Base-by-base conservation (phyloP, 2,113 vertebrate genomes). In the Apaloderma vittatum region DNA sequence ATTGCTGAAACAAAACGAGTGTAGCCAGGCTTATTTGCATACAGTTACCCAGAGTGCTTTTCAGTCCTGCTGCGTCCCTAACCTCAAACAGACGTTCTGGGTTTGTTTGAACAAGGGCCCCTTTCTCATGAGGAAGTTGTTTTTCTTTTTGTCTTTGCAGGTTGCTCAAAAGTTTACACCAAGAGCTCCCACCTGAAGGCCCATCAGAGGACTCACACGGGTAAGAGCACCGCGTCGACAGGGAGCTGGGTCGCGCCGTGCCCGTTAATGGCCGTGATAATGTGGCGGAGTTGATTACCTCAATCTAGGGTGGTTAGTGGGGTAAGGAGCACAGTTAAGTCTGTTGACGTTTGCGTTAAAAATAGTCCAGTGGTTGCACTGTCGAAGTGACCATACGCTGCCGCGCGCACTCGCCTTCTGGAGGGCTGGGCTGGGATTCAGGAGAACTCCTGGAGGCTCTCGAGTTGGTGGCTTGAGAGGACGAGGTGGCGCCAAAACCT, bases 171-270 rank as follows among this genome's bases (percentile, higher is more conserved):
- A 93, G 99, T 99, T 98, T 99, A 99, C 96, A 99, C 99, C 97
- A 99, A 99, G 98, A 99, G 99, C 96, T 99, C 99, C 43, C 99
- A 99, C 85, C 98, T 99, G 97, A 99, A 99, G 97, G 99, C 99
- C 3, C 99, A 99, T 86, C 99, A 99, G 95, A 98, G 99, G 91
- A 99, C 99, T 67, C 99, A 99, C 96, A 99, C 99, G 93, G 99
- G 99, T 99, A 98, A 94, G 98, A 63, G 68, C 52, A 58, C 19
- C 55, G 3, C 15, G 15, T 11, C 32, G 2, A 6, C 46, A 18
- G 62, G 51, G 57, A 36, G 4, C 7, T 36, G 63, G 65, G 15
- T 22, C 49, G 49, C 5, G 1, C 22, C 1, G 15, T 21, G 30
- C 61, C 54, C 30, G 29, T 11, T 43, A 6, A 15, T 27, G 58